phyloP scores from a whole-genome alignment of 2,113 vertebrate species.

The Scalopus aquaticus region DNA sequence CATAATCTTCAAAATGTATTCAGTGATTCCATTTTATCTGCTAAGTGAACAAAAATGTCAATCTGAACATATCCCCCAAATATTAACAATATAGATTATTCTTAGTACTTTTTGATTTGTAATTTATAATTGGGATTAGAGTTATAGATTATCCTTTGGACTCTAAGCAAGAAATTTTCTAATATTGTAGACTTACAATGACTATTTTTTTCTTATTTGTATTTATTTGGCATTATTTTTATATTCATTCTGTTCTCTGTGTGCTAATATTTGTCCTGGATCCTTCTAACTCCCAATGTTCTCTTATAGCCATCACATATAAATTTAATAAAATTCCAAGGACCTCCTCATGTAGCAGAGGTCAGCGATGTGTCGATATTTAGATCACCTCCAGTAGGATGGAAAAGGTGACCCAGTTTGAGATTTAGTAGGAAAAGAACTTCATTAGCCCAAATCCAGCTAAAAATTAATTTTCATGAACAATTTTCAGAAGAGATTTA shows the following conservation, averaged over 20 bases:
- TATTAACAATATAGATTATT: neutral
- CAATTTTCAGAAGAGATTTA: conserved; percentile 28
- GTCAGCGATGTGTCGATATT: neutral
- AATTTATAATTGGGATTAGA: conserved; percentile 36
- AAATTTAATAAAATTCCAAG: neutral
- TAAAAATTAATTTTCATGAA: conserved; percentile 1
- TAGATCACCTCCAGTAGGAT: neutral
- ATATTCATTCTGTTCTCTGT: neutral
- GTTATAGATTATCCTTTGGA: neutral
- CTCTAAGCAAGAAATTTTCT: neutral
- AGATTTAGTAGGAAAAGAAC: neutral
- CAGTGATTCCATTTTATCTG: neutral
- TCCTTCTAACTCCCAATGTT: neutral
- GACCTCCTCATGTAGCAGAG: neutral
- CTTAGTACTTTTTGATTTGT: conserved; percentile 12
- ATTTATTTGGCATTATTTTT: neutral
- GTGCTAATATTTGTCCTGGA: neutral
- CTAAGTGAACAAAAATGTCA: neutral
- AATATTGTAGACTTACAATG: neutral
- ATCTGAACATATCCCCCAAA: neutral
- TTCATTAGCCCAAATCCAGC: neutral
- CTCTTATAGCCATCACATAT: neutral
- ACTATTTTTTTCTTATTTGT: conserved; percentile 18
- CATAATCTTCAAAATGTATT: conserved; percentile 7
- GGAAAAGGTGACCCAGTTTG: neutral